Percentiles rank a stretch among this genome's conserved stretches.
These are phyloP conservation scores for Luidia sarsii DNA, from an alignment of 53 echinoderm and acorn worm species.

Conservation along the genomic window DNA sequence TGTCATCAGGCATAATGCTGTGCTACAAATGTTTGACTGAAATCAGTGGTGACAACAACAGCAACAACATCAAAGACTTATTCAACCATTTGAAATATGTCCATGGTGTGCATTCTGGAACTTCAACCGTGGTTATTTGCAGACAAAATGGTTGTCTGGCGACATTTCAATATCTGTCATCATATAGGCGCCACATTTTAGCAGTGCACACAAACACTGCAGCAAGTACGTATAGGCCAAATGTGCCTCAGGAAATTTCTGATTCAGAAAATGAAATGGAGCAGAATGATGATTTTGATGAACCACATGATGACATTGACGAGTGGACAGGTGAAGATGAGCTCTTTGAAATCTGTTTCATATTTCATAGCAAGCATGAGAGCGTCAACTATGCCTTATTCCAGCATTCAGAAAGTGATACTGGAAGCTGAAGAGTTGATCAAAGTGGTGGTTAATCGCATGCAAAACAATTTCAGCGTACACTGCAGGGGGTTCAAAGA, in stretches of 20 bases:
- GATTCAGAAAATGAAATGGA: not conserved
- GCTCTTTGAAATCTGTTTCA: constrained; percentile 27
- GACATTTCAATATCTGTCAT: constrained; percentile 41
- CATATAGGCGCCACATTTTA: constrained; percentile 56
- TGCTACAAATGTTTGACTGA: constrained; percentile 55
- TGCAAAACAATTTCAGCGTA: constrained; percentile 6
- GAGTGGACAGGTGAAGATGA: constrained; percentile 21
- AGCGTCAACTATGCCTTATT: constrained; percentile 35
- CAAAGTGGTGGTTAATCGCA: not conserved
- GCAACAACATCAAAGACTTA: constrained; percentile 18
- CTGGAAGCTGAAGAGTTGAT: constrained; percentile 14
- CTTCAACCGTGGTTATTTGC: constrained; percentile 44
- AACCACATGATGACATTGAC: constrained; percentile 21
- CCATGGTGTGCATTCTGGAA: constrained; percentile 41
- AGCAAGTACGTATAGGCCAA: constrained; percentile 15
- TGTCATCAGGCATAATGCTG: too few relatives aligned
- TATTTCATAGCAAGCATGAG: constrained; percentile 43
- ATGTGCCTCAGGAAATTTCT: constrained; percentile 10
- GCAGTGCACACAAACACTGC: constrained; percentile 22
- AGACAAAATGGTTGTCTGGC: constrained; percentile 56
- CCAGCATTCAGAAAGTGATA: constrained; percentile 39
- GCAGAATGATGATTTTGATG: constrained; percentile 12
- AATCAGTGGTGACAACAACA: constrained; percentile 35
- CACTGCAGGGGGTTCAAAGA: constrained; percentile 10
- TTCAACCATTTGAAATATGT: constrained; percentile 53